phyloP scores from a whole-genome alignment of 2,888 invertebrate species.

The Andrena marginata region DNA sequence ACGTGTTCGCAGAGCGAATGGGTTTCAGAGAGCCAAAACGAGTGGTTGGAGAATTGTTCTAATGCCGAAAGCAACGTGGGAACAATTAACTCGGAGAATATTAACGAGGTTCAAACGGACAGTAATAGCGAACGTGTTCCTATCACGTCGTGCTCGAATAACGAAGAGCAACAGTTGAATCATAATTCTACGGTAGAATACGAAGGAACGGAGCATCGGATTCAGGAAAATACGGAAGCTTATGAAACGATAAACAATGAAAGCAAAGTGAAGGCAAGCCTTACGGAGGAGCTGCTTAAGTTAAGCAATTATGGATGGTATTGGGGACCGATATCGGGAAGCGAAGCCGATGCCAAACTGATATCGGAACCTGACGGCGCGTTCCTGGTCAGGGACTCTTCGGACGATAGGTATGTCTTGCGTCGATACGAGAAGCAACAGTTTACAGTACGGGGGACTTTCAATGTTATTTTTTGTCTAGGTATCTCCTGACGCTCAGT shows the following conservation, averaged over 20 bases:
- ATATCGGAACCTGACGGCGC: conserved; percentile 90
- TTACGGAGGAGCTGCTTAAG: conserved; percentile 77
- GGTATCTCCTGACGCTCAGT: conserved; percentile 90
- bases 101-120: conserved; percentile 5
- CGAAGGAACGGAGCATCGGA: neutral
- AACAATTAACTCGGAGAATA: neutral
- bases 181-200: neutral
- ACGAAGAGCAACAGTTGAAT: neutral
- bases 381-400: conserved; percentile 92
- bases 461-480: conserved; percentile 51
- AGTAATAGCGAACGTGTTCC: neutral
- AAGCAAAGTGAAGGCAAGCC: conserved; percentile 70
- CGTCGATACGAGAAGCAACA: neutral
- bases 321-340: conserved; percentile 92
- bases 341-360: conserved; percentile 90
- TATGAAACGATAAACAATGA: conserved; percentile 50
- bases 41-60: conserved; percentile 9
- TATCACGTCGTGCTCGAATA: neutral
- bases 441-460: neutral
- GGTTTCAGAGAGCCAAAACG: neutral
- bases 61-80: neutral
- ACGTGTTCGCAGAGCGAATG: conserved; percentile 4
- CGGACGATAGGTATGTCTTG: conserved; percentile 85
- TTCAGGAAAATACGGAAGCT: conserved; percentile 14
- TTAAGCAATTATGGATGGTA: conserved; percentile 89